Percentiles rank a stretch among this genome's conserved stretches.
These are phyloP conservation scores for Clitarchus hookeri DNA, from an alignment of 2,888 invertebrate genomes.

Conservation along the genomic window DNA sequence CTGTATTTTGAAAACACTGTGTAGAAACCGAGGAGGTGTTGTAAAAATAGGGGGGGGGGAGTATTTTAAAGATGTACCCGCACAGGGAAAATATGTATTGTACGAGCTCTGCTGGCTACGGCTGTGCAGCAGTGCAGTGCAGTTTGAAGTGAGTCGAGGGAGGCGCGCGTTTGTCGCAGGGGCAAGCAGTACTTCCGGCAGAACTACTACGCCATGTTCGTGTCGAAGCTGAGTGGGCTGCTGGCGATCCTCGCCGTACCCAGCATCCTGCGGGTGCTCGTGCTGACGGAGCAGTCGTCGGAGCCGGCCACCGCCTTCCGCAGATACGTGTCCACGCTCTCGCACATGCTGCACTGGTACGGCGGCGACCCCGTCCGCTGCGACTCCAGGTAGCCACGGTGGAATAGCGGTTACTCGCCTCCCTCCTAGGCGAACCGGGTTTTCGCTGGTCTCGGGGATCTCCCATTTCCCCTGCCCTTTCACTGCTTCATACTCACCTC, in stretches of 20 bases:
- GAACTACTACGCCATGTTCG: conserved; percentile 70
- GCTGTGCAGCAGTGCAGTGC: neutral
- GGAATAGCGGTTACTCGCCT: no score
- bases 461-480: no score
- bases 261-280: conserved; percentile 71
- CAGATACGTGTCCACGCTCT: conserved; percentile 77
- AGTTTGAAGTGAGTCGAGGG: neutral
- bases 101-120: neutral
- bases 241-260: conserved; percentile 75
- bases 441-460: no score
- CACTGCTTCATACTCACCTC: no score
- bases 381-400: conserved; percentile 58
- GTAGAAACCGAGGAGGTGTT: no score
- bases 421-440: no score
- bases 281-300: conserved; percentile 72
- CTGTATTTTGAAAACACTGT: no score
- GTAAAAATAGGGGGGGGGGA: no score
- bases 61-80: neutral
- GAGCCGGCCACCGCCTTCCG: conserved; percentile 69
- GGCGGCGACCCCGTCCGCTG: conserved; percentile 66
- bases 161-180: conserved; percentile 53
- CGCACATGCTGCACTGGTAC: conserved; percentile 81
- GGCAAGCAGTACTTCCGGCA: conserved; percentile 74
- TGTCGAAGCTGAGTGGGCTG: conserved; percentile 76
- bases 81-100: neutral